A percentile compares a stretch with the other conserved stretches of the same genome.
phyloP scores from a whole-genome alignment of 2,888 invertebrate genomes.

The Mesoligia furuncula region DNA sequence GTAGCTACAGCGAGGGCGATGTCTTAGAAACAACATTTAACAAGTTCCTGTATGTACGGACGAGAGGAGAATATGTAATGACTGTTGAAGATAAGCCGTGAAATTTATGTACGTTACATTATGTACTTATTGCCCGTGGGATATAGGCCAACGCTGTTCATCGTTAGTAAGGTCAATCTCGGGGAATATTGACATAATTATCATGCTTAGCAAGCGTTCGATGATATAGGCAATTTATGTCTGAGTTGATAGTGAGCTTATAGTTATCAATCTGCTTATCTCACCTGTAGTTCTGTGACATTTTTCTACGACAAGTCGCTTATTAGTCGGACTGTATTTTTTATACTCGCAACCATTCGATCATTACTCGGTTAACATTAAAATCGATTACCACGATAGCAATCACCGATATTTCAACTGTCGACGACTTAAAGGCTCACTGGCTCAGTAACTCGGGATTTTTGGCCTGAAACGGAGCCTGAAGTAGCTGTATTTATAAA shows the following conservation, averaged over 20 bases:
- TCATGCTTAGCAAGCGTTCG: constrained; percentile 35
- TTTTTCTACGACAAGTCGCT: not conserved
- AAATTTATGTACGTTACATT: constrained; percentile 44
- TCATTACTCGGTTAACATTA: constrained; percentile 38
- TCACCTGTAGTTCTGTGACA: not conserved
- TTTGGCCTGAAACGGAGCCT: constrained; percentile 18
- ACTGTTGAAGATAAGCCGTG: constrained; percentile 30
- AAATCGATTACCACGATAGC: constrained; percentile 38
- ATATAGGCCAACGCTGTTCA: constrained; percentile 31
- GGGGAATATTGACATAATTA: constrained; percentile 47
- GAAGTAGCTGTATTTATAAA: constrained; percentile 39
- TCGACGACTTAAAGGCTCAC: constrained; percentile 8
- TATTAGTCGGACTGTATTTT: constrained; percentile 20
- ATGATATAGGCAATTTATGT: constrained; percentile 11
- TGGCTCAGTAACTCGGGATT: constrained; percentile 26
- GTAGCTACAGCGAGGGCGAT: not conserved
- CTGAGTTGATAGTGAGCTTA: not conserved
- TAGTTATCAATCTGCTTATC: not conserved
- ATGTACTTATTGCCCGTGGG: constrained; percentile 21
- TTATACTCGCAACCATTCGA: constrained; percentile 10
- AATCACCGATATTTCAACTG: constrained; percentile 38
- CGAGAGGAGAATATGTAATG: constrained; percentile 50
- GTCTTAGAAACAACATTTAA: constrained; percentile 51
- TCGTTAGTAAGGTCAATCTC: constrained; percentile 40
- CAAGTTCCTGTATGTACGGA: constrained; percentile 41